These are phyloP conservation scores for Palythoa heliodiscus DNA, from an alignment of 92 coral and sea anemone species.

Conservation along the genomic window DNA sequence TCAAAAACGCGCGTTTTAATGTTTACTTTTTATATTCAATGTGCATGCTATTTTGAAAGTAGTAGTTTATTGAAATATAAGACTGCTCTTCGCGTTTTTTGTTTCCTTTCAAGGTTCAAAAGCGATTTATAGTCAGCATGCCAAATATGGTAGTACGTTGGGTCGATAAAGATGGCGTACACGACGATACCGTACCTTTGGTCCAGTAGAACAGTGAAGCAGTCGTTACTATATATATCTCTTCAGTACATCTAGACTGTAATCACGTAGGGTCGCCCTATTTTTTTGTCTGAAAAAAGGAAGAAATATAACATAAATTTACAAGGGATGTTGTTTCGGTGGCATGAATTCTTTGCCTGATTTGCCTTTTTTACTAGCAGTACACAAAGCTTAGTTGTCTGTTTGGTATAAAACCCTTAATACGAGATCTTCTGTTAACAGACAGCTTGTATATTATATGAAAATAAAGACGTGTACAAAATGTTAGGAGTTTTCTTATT, in stretches of 20 bases:
- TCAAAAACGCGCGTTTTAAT: too few relatives aligned
- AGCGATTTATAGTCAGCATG: conserved; percentile 85
- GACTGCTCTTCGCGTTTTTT: background rate
- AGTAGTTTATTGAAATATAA: too few relatives aligned
- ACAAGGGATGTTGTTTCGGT: background rate
- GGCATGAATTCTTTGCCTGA: background rate
- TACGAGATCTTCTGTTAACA: too few relatives aligned
- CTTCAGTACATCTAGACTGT: background rate
- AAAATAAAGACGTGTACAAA: too few relatives aligned
- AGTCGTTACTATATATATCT: background rate
- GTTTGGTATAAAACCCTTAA: too few relatives aligned
- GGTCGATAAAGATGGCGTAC: conserved; percentile 94
- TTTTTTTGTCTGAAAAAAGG: background rate
- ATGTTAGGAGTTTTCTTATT: too few relatives aligned
- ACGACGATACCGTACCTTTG: conserved; percentile 75
- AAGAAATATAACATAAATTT: background rate
- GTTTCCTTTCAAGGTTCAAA: conserved; percentile 72
- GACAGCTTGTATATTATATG: too few relatives aligned
- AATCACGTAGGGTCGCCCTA: background rate
- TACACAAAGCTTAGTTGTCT: too few relatives aligned
- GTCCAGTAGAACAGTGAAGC: background rate
- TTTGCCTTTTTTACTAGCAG: background rate
- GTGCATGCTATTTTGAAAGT: too few relatives aligned
- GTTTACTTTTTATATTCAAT: too few relatives aligned
- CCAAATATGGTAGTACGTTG: conserved; percentile 84